Evolutionary conservation across 2,888 invertebrate species (phyloP), one percentile per base, ranked within the genome.

Genomic region (Bhutanitis thaidina): DNA sequence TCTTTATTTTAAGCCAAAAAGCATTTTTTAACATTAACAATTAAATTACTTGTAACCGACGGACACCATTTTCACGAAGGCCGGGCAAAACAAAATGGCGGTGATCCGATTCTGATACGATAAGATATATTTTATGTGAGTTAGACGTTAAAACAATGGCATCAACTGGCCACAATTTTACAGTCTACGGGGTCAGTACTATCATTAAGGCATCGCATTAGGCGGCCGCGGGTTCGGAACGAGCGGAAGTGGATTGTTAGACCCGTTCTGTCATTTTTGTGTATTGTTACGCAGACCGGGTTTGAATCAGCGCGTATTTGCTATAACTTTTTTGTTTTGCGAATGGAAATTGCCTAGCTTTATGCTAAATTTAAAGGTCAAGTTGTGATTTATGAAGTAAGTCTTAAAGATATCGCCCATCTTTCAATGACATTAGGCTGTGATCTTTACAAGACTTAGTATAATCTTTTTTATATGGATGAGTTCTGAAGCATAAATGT

Each of bases 181-280:
- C 56, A 43, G 49, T 14, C 34, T 40, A 34, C 59, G 64, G 72
- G 76, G 74, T 74, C 73, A 69, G 56, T 67, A 64, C 53, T 70
- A 69, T 69, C 70, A 74, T 74, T 74, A 74, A 60, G 52, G 53
- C 45, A 16, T 47, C 46, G 51, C 46, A 41, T 51, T 51, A 46
- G 41, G 40, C 41, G 45, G 37, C 15, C 40, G 44, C 55, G 40
- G 48, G 53, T 55, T 55, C 46, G 48, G 45, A 52, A 39, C 43
- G 52, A 35, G 54, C 69, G 74, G 76, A 76, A 74, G 61, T 59
- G 25, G 56, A 60, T 69, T 58, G 65, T 73, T 67, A 58, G 59
- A 64, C 45, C 41, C 14, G 13, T 54, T 45, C 50, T 38, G 39
- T 54, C 51, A 54, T 52, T 54, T 56, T 56, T 30, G 46, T 54